Percentiles rank a stretch among this genome's conserved stretches.
Conservation (phyloP, 2,797 vertebrate species). For the Sebastes matsubarae region DNA sequence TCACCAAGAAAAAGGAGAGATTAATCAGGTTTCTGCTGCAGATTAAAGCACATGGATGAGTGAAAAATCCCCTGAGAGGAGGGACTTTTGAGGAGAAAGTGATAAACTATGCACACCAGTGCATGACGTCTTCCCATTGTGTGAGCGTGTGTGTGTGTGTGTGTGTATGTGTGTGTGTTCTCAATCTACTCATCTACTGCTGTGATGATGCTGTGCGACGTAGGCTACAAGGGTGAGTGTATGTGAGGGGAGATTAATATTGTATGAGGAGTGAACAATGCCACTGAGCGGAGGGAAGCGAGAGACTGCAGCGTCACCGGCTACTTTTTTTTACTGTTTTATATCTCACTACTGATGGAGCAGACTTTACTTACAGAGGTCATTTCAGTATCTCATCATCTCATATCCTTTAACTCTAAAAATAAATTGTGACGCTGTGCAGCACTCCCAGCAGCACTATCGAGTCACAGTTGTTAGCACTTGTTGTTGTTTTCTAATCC, state of each 20-base stretch:
- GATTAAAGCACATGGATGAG: conserved; percentile 6
- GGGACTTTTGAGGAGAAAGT: conserved; percentile 11
- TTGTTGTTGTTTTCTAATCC: not conserved
- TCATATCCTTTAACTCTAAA: not conserved
- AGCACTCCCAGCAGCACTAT: too few relatives aligned
- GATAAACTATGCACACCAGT: conserved; percentile 31
- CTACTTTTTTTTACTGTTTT: not conserved
- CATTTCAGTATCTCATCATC: not conserved
- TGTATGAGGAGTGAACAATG: conserved; percentile 57
- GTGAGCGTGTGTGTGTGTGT: conserved; percentile 20
- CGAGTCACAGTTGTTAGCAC: too few relatives aligned
- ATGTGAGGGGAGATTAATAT: conserved; percentile 25
- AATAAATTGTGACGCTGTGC: too few relatives aligned
- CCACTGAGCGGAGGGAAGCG: not conserved
- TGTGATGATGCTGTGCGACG: conserved; percentile 69
- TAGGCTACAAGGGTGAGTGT: conserved; percentile 39
- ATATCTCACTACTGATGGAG: not conserved
- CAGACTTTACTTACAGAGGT: not conserved
- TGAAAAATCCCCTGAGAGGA: not conserved
- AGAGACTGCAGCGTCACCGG: conserved; percentile 14
- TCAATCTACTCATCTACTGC: conserved; percentile 46
- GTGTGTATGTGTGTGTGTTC: conserved; percentile 27
- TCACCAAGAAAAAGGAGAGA: not conserved
- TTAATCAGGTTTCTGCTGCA: not conserved
- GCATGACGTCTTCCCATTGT: conserved; percentile 57